Evolutionary conservation across 2,888 invertebrate genomes (phyloP).

Genomic region (Halictus quadricinctus): DNA sequence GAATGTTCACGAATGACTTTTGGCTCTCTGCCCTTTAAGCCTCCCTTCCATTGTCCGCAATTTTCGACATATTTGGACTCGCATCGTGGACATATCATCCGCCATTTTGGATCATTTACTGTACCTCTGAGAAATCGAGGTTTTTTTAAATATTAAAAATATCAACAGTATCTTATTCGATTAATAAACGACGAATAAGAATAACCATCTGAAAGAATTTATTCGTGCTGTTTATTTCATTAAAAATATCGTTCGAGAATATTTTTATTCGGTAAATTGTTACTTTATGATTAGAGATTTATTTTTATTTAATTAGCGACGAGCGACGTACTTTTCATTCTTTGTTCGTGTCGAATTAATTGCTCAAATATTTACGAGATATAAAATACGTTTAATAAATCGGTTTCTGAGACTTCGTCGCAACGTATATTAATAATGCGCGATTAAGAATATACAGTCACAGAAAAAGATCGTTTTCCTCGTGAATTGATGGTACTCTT

Average conservation of each 20-base stretch:
- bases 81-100: background rate
- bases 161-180: background rate
- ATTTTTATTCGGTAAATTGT: background rate
- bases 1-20: constrained; percentile 34
- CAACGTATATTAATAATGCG: background rate
- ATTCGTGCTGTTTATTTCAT: background rate
- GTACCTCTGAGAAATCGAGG: background rate
- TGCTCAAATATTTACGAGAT: constrained; percentile 20
- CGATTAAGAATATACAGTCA: background rate
- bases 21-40: constrained; percentile 21
- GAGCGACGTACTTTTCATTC: constrained; percentile 2
- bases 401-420: background rate
- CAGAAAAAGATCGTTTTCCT: background rate
- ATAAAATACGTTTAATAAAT: background rate
- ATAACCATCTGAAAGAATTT: background rate
- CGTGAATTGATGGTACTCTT: background rate
- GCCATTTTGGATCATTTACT: background rate
- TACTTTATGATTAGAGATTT: background rate
- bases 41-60: background rate
- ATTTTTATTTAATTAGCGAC: constrained; percentile 23
- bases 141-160: background rate
- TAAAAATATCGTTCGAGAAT: background rate
- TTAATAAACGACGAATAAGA: background rate
- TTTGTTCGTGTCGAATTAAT: constrained; percentile 7
- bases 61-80: background rate